These are phyloP conservation scores for Istiophorus platypterus DNA, from an alignment of 2,113 vertebrate species.

Conservation along the genomic window DNA sequence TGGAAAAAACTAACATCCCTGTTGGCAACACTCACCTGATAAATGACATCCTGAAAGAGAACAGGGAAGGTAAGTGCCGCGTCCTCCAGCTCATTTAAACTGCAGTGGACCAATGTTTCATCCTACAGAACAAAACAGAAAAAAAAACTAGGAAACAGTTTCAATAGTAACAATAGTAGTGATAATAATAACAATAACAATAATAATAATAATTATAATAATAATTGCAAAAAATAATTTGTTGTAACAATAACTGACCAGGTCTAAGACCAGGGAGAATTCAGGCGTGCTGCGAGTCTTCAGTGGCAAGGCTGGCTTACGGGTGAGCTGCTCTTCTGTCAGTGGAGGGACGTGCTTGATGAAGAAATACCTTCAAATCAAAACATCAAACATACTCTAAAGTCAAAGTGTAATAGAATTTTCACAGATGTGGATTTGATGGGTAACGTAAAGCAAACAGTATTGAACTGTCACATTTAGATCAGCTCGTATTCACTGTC, in stretches of 20 bases:
- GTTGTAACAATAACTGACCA: constrained; percentile 84
- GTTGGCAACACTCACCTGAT: constrained; percentile 88
- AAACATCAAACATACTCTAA: constrained; percentile 15
- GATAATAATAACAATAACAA: background rate
- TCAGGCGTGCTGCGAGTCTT: constrained; percentile 99
- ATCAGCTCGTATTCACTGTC: background rate
- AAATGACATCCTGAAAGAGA: constrained; percentile 99
- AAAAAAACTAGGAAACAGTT: background rate
- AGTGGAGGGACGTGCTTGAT: constrained; percentile 98
- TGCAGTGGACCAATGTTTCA: constrained; percentile 99
- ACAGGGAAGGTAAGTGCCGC: constrained; percentile 99
- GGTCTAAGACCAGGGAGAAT: constrained; percentile 96
- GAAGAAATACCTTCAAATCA: constrained; percentile 92
- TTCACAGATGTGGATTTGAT: background rate
- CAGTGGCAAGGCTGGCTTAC: constrained; percentile 96
- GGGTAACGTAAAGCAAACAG: background rate
- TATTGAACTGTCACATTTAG: background rate
- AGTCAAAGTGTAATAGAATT: background rate
- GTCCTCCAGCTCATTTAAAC: constrained; percentile 98
- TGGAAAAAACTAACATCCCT: background rate
- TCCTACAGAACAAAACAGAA: constrained; percentile 83
- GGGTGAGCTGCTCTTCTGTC: constrained; percentile 97
- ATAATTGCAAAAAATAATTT: too few species aligned
- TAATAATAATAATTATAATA: too few species aligned
- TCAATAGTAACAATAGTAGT: background rate